phyloP scores from a whole-genome alignment of 2,888 invertebrate genomes.

The Pachymerium ferrugineum region DNA sequence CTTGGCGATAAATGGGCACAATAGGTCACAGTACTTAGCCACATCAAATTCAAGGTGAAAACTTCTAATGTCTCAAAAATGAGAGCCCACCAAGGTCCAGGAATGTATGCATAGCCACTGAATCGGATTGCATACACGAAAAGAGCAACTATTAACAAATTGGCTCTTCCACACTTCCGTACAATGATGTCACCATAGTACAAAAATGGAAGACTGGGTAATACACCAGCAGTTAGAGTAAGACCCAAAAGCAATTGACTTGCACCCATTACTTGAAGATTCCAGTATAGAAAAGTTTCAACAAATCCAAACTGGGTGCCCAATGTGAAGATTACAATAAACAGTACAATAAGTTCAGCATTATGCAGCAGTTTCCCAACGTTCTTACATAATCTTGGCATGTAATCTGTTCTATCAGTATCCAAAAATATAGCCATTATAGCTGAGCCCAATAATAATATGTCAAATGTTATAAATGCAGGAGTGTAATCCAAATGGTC shows the following conservation, averaged over 20 bases:
- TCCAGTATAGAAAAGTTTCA: slow-evolving; percentile 65
- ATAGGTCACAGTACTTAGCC: slow-evolving; percentile 73
- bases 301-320: slow-evolving; percentile 75
- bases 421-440: slow-evolving; percentile 38
- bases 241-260: slow-evolving; percentile 58
- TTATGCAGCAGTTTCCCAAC: slow-evolving; percentile 24
- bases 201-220: slow-evolving; percentile 64
- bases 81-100: slow-evolving; percentile 58
- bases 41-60: slow-evolving; percentile 68
- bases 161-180: slow-evolving; percentile 75
- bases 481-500: slow-evolving; percentile 39
- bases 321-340: slow-evolving; percentile 62
- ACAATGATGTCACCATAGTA: slow-evolving; percentile 76
- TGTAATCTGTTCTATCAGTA: slow-evolving; percentile 25
- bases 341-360: slow-evolving; percentile 53
- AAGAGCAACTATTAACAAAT: slow-evolving; percentile 75
- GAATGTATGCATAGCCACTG: slow-evolving; percentile 40
- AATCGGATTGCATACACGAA: slow-evolving; percentile 72
- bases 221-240: slow-evolving; percentile 62
- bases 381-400: slow-evolving; percentile 29
- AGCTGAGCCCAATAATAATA: slow-evolving; percentile 37
- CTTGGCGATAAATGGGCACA: slow-evolving; percentile 35
- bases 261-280: slow-evolving; percentile 57
- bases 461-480: slow-evolving; percentile 39
- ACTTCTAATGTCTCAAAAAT: slow-evolving; percentile 68